phyloP scores from a whole-genome alignment of 2,888 invertebrate species.

The Metallyticus violacea region DNA sequence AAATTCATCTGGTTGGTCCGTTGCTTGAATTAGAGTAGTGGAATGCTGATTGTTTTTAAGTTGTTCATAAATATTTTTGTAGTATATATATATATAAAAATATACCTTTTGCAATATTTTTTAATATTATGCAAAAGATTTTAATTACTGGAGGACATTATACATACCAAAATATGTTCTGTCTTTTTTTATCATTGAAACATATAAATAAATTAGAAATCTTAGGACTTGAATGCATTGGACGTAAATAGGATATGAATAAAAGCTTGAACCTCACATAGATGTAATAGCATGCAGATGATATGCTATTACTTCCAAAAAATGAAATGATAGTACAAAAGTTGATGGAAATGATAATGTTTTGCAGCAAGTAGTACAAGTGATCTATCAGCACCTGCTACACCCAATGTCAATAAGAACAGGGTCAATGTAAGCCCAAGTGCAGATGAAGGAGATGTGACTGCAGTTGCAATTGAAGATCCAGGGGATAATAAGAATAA shows the following conservation, averaged over 20 bases:
- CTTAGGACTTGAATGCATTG: background rate
- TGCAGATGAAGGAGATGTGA: slow-evolving; percentile 42
- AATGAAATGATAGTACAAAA: background rate
- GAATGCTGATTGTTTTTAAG: too few species aligned
- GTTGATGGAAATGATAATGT: background rate
- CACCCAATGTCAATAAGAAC: slow-evolving; percentile 55
- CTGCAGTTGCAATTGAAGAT: slow-evolving; percentile 22
- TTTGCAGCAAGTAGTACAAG: slow-evolving; percentile 71
- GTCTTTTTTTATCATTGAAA: too few species aligned
- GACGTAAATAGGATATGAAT: background rate
- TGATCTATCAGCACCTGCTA: slow-evolving; percentile 65
- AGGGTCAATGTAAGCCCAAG: slow-evolving; percentile 50
- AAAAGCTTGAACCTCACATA: background rate
- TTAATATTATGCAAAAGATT: too few species aligned
- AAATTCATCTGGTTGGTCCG: too few species aligned
- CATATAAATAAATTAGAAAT: background rate
- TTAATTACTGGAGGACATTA: too few species aligned
- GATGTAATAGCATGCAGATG: background rate
- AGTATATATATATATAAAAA: too few species aligned
- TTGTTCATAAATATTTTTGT: too few species aligned
- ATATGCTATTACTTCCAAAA: background rate
- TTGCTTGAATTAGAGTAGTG: too few species aligned
- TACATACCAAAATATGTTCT: too few species aligned
- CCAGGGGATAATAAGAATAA: slow-evolving; percentile 37
- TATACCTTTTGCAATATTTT: too few species aligned